Conservation (phyloP, 2,113 vertebrate species). For the Stomatorhinus ivindoensis region DNA sequence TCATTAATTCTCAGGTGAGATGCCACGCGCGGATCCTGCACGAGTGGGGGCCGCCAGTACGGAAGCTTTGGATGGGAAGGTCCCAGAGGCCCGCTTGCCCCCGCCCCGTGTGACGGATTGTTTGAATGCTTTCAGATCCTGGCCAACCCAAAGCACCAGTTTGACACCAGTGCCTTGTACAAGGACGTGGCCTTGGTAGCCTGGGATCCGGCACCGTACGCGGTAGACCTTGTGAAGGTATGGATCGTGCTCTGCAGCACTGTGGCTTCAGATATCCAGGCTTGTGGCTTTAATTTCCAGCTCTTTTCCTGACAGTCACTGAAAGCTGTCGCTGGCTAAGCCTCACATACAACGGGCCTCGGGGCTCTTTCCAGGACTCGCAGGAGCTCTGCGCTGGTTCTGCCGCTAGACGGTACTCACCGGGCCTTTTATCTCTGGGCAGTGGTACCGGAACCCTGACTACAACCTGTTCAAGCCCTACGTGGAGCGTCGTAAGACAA, state of each 20-base stretch:
- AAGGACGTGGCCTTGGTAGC: conserved; percentile 71
- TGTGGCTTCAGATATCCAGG: not conserved
- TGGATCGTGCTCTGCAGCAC: conserved; percentile 11
- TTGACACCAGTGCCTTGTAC: conserved; percentile 67
- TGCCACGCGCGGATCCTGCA: not conserved
- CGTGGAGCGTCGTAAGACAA: conserved; percentile 70
- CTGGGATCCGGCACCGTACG: conserved; percentile 77
- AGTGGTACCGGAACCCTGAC: conserved; percentile 95
- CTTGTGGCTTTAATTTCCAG: not conserved
- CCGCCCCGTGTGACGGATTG: not conserved
- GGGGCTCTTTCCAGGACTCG: not conserved
- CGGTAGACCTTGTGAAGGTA: conserved; percentile 70
- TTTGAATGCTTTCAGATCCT: conserved; percentile 54
- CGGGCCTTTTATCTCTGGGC: conserved; percentile 14
- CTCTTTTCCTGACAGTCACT: not conserved
- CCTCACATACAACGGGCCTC: not conserved
- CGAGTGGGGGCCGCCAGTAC: not conserved
- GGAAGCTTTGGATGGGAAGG: not conserved
- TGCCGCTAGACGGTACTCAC: not conserved
- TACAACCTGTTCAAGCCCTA: conserved; percentile 95
- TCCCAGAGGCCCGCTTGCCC: not conserved
- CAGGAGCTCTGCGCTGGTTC: not conserved
- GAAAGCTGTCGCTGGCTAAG: not conserved
- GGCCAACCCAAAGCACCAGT: conserved; percentile 69
- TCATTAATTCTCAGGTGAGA: conserved; percentile 95